Evolutionary conservation across 1,140 invertebrate species (phyloP), one percentile per base, ranked within the genome.

Genomic region (Trachelipus rathkii): DNA sequence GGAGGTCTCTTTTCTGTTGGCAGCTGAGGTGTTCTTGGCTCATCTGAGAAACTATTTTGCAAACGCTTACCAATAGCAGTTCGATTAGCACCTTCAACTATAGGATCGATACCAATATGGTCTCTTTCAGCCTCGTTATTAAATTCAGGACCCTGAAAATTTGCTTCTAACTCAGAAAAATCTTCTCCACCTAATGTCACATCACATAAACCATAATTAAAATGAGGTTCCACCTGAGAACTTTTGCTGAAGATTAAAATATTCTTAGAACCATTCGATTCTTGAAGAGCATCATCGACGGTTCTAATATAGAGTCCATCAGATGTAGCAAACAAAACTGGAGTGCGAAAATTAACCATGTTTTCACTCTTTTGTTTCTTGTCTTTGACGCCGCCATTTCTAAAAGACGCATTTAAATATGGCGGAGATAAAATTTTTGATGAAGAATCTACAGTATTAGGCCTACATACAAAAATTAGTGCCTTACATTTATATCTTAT

Each of bases 251-350:
- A 77, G 15, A 66, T 72, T n/a, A 77, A 10, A 53, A 81, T 23
- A 8, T 74, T 45, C 69, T 77, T 78, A 21, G 73, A 74, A 19
- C 77, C 79, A 7, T 60, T 33, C 73, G 74, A 70, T 11, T 77
- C 75, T 21, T 71, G 44, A 68, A 66, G 74, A 21, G 74, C 78
- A 10, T 78, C 79, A 15, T 78, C 79, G 10, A 78, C 75, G 11
- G 79, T 81, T 10, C 79, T 75, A 21, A 81, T 78, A 33, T 81
- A 77, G 13, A 81, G 72, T 3, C 79, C 79, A 23, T 81, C 79
- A 10, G 77, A 78, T 7, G 79, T 81, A 0, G 77, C 77, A 43
- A 77, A 81, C 9, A 81, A 68, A 11, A 81, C 78, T 0, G 79
- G 79, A 0, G 79, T 81, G 10, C 73, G 78, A 68, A 72, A 78